Percentiles rank a stretch among this genome's conserved stretches.
Evolutionary conservation across 2,797 vertebrate species (phyloP).

Genomic region (Okamejei kenojei): DNA sequence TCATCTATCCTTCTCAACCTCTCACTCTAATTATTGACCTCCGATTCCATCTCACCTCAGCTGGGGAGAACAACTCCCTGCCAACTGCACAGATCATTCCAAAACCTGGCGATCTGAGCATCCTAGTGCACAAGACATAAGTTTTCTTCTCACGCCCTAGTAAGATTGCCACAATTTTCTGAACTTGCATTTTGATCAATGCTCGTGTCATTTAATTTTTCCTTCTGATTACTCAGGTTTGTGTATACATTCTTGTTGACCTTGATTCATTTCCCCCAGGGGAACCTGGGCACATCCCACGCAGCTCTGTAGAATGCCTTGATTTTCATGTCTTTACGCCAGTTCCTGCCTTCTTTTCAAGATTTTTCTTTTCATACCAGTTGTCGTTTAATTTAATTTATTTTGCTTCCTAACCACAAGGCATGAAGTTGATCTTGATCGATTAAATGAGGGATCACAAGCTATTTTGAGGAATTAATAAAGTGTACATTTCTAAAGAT

Average conservation of each 20-base stretch:
- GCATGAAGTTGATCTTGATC: not conserved
- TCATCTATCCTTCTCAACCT: constrained; percentile 71
- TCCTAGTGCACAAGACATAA: constrained; percentile 58
- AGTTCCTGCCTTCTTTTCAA: not conserved
- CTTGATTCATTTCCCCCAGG: not conserved
- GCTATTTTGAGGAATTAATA: not conserved
- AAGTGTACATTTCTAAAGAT: not conserved
- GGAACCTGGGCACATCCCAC: no score
- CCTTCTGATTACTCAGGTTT: constrained; percentile 49
- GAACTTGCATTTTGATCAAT: constrained; percentile 45
- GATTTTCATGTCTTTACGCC: not conserved
- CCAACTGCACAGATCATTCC: constrained; percentile 63
- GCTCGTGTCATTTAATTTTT: constrained; percentile 52
- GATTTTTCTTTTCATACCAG: not conserved
- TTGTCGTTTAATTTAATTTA: not conserved
- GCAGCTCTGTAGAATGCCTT: not conserved
- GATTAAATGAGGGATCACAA: not conserved
- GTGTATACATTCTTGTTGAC: constrained; percentile 33
- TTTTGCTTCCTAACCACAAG: not conserved
- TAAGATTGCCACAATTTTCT: constrained; percentile 52
- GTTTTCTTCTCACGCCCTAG: constrained; percentile 62
- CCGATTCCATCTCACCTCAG: constrained; percentile 64
- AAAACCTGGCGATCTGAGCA: constrained; percentile 60
- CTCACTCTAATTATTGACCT: constrained; percentile 76
- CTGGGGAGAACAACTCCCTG: constrained; percentile 51